Base-by-base conservation (phyloP, 2,888 invertebrate genomes). In the Furcula furcula region DNA sequence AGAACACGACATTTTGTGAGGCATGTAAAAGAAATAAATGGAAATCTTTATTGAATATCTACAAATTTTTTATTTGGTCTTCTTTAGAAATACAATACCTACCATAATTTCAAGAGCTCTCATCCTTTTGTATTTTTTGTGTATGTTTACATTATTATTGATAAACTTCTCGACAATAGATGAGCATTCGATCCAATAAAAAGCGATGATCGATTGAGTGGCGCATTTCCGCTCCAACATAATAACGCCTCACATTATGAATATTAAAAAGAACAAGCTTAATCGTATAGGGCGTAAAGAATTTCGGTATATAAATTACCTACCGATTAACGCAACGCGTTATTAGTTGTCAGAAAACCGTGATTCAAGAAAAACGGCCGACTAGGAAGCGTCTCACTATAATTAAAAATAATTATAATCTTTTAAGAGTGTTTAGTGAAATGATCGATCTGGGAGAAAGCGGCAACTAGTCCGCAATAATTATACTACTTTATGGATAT, bases 291-390 rank as follows among this genome's bases (percentile, higher is more conserved):
- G 77, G 80, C 80, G 79, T 82, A 71, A 63, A 67, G 67, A 76
- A 74, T 76, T n/a, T 70, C 55, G 65, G 64, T 66, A 65, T 73
- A 81, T 83, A 84, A 83, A 83, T 85, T 83, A 83, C 68, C 59
- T 66, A 65, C 68, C 77, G 74, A 76, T 83, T 78, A 79, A 67
- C 60, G 63, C 55, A 78, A 72, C 76, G 57, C 69, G 67, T 74
- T 81, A 78, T 77, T 78, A 77, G 60, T 54, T 72, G 72, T 66
- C 66, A 62, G 63, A 63, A 65, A 63, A 70, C 65, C 56, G 62
- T 72, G 56, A 61, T 56, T 52, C 53, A 56, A 64, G 65, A 72
- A 62, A 68, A 67, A 70, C 56, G 57, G 56, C 55, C 55, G 48
- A 36, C 49, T 45, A 55, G 50, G 55, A 65, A 61, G 53, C 48